Conservation (phyloP, 1,140 invertebrate species). For the Eueides isabella region DNA sequence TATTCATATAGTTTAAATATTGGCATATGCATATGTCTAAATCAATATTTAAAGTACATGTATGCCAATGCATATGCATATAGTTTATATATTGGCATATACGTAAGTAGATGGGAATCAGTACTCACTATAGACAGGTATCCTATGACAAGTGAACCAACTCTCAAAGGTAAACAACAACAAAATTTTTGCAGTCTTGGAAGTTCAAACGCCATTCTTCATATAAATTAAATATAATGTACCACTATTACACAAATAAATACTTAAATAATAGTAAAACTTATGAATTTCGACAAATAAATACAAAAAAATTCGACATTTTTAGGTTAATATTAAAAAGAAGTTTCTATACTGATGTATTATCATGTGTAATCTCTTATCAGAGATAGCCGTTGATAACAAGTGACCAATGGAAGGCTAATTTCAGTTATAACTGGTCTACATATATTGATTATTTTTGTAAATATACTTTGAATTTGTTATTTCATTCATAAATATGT, state of each 20-base stretch:
- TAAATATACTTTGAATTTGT: neutral
- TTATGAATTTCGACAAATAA: neutral
- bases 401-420: neutral
- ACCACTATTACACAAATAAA: neutral
- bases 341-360: neutral
- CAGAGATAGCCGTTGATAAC: neutral
- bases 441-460: neutral
- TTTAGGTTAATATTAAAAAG: conserved; percentile 24
- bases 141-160: conserved; percentile 63
- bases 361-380: neutral
- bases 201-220: conserved; percentile 52
- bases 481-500: no score
- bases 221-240: neutral
- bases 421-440: neutral
- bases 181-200: conserved; percentile 64
- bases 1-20: no score
- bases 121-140: conserved; percentile 69
- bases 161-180: conserved; percentile 60
- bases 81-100: no score
- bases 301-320: neutral
- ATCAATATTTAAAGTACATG: no score
- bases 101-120: neutral
- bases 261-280: neutral
- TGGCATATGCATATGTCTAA: no score
- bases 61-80: no score